Conservation (phyloP, 2,888 invertebrate species). For the Callyntrura guangdongensis region DNA sequence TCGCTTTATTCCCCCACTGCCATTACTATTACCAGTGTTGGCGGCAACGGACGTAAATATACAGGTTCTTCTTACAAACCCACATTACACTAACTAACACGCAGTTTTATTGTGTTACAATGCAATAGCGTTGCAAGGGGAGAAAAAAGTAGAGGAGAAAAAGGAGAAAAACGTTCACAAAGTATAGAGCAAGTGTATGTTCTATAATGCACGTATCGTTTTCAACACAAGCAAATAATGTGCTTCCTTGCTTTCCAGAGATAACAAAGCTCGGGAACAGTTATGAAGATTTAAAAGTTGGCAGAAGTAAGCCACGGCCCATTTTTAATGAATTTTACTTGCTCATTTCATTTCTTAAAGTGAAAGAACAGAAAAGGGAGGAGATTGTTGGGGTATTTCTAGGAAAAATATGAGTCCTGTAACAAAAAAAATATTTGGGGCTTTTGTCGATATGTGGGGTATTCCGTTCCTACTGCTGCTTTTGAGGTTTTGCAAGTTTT, state of each 20-base stretch:
- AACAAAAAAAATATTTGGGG: neutral
- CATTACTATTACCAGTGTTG: neutral
- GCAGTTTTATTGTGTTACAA: slow-evolving; percentile 30
- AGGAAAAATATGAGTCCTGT: slow-evolving; percentile 53
- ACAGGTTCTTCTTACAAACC: neutral
- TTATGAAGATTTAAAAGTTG: slow-evolving; percentile 71
- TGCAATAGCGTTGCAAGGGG: neutral
- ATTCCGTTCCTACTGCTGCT: neutral
- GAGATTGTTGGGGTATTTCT: slow-evolving; percentile 41
- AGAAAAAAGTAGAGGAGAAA: neutral
- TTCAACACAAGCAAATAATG: slow-evolving; percentile 39
- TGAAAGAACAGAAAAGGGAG: slow-evolving; percentile 44
- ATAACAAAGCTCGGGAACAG: slow-evolving; percentile 49
- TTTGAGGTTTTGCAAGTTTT: neutral
- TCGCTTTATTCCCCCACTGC: neutral
- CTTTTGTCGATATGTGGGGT: too few relatives aligned
- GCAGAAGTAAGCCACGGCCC: slow-evolving; percentile 64
- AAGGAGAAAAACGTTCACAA: too few relatives aligned
- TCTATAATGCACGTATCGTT: neutral
- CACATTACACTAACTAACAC: neutral
- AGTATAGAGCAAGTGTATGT: neutral
- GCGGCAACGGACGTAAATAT: neutral
- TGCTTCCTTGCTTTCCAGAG: neutral
- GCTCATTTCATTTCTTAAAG: slow-evolving; percentile 47
- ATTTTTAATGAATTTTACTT: slow-evolving; percentile 72